Base-by-base conservation (phyloP, 1,140 invertebrate species). In the Colletes latitarsis region DNA sequence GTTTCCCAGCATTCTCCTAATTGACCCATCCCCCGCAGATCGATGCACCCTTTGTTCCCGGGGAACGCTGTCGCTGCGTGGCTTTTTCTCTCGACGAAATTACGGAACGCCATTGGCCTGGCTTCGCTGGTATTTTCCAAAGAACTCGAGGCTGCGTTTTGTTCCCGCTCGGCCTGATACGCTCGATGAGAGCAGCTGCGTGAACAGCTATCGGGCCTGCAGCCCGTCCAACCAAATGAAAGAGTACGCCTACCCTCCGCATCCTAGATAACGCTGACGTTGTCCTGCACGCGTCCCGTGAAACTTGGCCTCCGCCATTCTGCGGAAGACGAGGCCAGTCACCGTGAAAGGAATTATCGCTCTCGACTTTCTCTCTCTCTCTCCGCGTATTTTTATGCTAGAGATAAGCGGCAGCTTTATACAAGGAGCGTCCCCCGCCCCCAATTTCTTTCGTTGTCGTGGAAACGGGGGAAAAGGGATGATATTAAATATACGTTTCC, bases 151-250 rank as follows among this genome's bases (percentile, higher is more conserved):
- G 39, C 21, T 10, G 46, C 53, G 78, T 80, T 80, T 80, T 80
- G 71, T 80, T 80, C 72, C 14, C 39, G n/a, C n/a, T 43, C 52
- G 46, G 52, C 6, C 78, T 67, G 78, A 80, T 80, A 80, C 78
- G 77, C 58, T 73, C 72, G 76, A 77, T 66, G 77, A 73, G 62
- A 49, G 15, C 71, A 41, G 63, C 62, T 75, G 71, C 78, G 72
- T 60, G 71, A 80, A 67, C 71, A 46, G 49, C 49, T 80, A 80
- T 80, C 78, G 57, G 67, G 15, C 57, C 19, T 10, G 67, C 67
- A 53, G 41, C 53, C 30, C 74, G 69, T 43, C 77, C 58, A 15
- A 55, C 77, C 77, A 30, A 66, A 73, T 73, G 77, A 79, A 79
- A 79, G 69, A 73, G 69, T 63, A 6, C 58, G n/a, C 75, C 43